phyloP scores from a whole-genome alignment of 1,140 invertebrate species.

The Trachymyrmex cornetzi region DNA sequence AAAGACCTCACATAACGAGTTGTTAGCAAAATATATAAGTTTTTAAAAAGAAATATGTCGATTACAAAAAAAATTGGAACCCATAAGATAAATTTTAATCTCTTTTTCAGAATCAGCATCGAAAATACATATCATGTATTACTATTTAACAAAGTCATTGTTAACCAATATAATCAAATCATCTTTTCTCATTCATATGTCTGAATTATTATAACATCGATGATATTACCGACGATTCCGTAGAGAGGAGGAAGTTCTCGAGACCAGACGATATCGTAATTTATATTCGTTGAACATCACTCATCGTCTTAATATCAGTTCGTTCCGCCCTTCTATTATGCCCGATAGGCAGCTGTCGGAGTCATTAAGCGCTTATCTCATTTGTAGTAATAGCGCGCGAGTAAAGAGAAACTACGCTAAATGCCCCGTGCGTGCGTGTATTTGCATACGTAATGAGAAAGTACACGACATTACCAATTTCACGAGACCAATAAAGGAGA shows the following conservation, averaged over 20 bases:
- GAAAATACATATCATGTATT: too few relatives aligned
- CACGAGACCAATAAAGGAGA: slow-evolving; percentile 21
- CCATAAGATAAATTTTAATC: too few relatives aligned
- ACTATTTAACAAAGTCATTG: too few relatives aligned
- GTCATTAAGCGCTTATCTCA: slow-evolving; percentile 71
- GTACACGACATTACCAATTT: slow-evolving; percentile 63
- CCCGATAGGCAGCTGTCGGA: slow-evolving; percentile 58
- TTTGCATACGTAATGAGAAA: slow-evolving; percentile 66
- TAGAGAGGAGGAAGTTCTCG: neutral
- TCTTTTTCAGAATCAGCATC: too few relatives aligned
- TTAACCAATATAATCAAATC: neutral
- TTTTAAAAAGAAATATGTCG: too few relatives aligned
- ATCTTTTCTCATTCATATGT: neutral
- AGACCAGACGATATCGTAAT: slow-evolving; percentile 33
- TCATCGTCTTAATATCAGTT: slow-evolving; percentile 20
- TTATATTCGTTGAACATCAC: slow-evolving; percentile 48
- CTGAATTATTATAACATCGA: neutral
- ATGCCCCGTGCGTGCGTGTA: slow-evolving; percentile 45
- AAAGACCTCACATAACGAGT: too few relatives aligned
- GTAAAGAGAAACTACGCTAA: slow-evolving; percentile 64
- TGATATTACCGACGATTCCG: neutral
- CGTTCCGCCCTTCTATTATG: slow-evolving; percentile 41
- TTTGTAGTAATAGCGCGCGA: slow-evolving; percentile 69
- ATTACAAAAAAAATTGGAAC: too few relatives aligned
- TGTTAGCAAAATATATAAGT: too few relatives aligned